phyloP scores from a whole-genome alignment of 2,797 vertebrate genomes.

The Enteromius fasciolatus region DNA sequence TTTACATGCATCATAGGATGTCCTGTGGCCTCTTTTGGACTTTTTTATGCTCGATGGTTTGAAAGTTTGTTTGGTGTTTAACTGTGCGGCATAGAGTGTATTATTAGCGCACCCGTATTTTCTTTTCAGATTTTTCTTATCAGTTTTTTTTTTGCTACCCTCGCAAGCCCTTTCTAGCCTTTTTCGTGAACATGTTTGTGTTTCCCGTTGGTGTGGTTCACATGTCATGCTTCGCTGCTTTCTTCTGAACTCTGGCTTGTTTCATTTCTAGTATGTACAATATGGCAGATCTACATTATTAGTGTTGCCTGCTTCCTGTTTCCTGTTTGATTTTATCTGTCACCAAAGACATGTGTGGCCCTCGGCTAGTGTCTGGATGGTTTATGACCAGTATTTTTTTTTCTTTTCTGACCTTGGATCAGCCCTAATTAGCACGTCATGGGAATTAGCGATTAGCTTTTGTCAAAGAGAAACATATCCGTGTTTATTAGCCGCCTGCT shows the following conservation, averaged over 20 bases:
- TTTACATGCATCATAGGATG: constrained; percentile 15
- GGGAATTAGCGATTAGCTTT: constrained; percentile 30
- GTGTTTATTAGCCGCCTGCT: constrained; percentile 30
- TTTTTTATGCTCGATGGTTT: neutral
- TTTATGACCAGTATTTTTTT: neutral
- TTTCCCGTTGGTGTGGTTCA: constrained; percentile 20
- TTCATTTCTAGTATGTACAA: constrained; percentile 27
- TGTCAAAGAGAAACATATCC: constrained; percentile 13
- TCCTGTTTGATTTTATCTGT: constrained; percentile 39
- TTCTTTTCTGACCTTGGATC: constrained; percentile 20
- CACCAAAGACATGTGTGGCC: constrained; percentile 31
- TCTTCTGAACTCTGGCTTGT: constrained; percentile 16
- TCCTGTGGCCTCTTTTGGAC: constrained; percentile 15
- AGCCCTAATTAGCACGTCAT: constrained; percentile 3
- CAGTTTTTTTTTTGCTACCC: neutral
- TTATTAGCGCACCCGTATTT: neutral
- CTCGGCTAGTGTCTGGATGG: constrained; percentile 24
- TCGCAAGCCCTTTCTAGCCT: neutral
- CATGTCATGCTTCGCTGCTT: constrained; percentile 28
- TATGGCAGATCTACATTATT: constrained; percentile 37
- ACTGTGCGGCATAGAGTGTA: neutral
- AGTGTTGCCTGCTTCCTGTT: constrained; percentile 48
- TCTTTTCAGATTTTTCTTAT: constrained; percentile 2
- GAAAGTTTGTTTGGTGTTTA: constrained; percentile 5
- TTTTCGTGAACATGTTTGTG: constrained; percentile 14